These are phyloP conservation scores for Matsumurasca onukii DNA, from an alignment of 1,140 invertebrate genomes.

Conservation along the genomic window DNA sequence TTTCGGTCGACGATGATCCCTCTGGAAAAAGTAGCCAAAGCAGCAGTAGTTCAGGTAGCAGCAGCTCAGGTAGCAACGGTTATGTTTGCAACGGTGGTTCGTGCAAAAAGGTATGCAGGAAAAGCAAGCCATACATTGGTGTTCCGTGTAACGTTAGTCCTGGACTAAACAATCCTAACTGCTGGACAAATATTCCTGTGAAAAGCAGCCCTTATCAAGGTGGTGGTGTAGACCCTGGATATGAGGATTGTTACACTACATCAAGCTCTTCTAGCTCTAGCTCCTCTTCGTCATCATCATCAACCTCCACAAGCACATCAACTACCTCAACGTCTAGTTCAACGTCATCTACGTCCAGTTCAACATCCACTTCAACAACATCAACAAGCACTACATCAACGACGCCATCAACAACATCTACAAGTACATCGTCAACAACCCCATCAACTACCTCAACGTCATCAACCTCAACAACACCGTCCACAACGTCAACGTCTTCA, in stretches of 20 bases:
- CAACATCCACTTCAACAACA: not conserved
- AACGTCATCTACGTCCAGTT: not conserved
- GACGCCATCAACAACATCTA: not conserved
- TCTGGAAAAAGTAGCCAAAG: too few relatives aligned
- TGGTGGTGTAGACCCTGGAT: too few relatives aligned
- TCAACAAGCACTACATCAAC: conserved; percentile 20
- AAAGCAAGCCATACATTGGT: not conserved
- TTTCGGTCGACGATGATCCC: too few relatives aligned
- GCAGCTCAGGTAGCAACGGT: too few relatives aligned
- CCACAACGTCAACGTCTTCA: conserved; percentile 6
- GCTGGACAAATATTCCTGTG: not conserved
- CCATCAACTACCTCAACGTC: conserved; percentile 10
- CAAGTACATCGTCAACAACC: conserved; percentile 2
- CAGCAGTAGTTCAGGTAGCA: too few relatives aligned
- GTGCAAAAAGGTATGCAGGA: too few relatives aligned
- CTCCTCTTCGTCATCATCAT: not conserved
- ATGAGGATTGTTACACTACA: not conserved
- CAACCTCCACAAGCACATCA: not conserved
- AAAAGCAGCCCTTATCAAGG: not conserved
- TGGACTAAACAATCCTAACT: conserved; percentile 6
- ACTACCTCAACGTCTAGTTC: conserved; percentile 14
- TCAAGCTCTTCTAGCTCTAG: not conserved
- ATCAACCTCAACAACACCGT: conserved; percentile 13
- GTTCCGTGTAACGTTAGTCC: not conserved
- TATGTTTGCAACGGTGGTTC: too few relatives aligned